phyloP scores from a whole-genome alignment of 2,888 invertebrate species.

The Pyrrhosoma nymphula region DNA sequence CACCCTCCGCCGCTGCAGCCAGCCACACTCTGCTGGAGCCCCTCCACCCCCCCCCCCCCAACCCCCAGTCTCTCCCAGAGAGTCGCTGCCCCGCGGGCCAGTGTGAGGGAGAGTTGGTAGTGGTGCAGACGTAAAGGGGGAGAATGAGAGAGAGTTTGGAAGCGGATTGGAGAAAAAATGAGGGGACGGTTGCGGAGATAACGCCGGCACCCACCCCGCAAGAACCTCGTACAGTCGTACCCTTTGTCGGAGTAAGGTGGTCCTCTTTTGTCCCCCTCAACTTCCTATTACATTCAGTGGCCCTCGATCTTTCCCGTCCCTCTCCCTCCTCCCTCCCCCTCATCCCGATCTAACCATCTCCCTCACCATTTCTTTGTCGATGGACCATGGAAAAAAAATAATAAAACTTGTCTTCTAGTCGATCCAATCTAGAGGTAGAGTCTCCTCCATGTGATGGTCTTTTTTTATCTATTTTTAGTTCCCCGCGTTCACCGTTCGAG shows the following conservation, averaged over 20 bases:
- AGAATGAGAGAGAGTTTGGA: background rate
- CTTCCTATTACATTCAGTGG: conserved; percentile 2
- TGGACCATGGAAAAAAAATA: too few relatives aligned
- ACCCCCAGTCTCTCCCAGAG: background rate
- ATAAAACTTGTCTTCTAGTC: background rate
- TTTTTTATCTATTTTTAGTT: too few relatives aligned
- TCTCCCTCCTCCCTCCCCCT: background rate
- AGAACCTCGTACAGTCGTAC: background rate
- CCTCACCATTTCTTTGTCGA: background rate
- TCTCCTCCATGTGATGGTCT: background rate
- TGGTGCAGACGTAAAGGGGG: background rate
- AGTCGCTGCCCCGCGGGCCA: background rate
- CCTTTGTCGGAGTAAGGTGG: background rate
- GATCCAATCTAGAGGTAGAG: background rate
- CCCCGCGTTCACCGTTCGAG: too few relatives aligned
- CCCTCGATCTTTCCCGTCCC: background rate
- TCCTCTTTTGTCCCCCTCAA: background rate
- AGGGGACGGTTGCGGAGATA: background rate
- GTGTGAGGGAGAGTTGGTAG: background rate
- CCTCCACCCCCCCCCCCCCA: background rate
- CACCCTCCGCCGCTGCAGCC: too few relatives aligned
- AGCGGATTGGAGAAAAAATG: background rate
- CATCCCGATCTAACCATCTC: background rate
- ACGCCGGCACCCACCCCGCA: background rate
- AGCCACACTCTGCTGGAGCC: background rate